These are phyloP conservation scores for Spongia lamella DNA, from an alignment of 37 sponge, comb jelly and placozoan genomes.

Conservation along the genomic window DNA sequence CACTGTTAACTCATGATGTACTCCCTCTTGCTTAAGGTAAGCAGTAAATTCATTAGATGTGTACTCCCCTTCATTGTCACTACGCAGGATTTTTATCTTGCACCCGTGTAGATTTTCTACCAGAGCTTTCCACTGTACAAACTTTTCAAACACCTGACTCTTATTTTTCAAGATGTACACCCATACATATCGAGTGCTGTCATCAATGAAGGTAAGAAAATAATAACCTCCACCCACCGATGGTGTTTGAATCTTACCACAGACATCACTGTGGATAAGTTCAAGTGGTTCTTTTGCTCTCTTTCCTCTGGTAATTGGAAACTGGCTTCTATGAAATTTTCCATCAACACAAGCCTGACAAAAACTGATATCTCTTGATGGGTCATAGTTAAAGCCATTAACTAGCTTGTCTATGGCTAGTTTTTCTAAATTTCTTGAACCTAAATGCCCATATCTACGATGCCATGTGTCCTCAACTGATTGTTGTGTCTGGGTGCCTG, in stretches of 20 bases:
- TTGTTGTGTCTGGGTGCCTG: background rate
- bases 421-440: background rate
- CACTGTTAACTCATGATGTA: conserved; percentile 23
- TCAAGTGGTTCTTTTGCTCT: conserved; percentile 4
- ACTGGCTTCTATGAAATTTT: background rate
- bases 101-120: conserved; percentile 17
- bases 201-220: conserved; percentile 13
- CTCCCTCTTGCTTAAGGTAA: conserved; percentile 14
- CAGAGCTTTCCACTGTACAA: conserved; percentile 34
- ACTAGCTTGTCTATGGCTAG: background rate
- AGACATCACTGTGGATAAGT: conserved; percentile 15
- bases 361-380: background rate
- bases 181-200: conserved; percentile 27
- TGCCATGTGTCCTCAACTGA: conserved; percentile 1
- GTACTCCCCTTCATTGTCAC: conserved; percentile 25
- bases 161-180: conserved; percentile 10
- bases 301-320: conserved; percentile 9
- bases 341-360: background rate
- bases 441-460: conserved; percentile 6
- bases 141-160: conserved; percentile 10
- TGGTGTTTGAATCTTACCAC: conserved; percentile 18
- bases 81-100: conserved; percentile 13
- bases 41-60: conserved; percentile 29
- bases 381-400: conserved; percentile 12
- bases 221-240: conserved; percentile 23